Evolutionary conservation across 2,113 vertebrate species (phyloP).

Genomic region (Anthoscopus minutus): DNA sequence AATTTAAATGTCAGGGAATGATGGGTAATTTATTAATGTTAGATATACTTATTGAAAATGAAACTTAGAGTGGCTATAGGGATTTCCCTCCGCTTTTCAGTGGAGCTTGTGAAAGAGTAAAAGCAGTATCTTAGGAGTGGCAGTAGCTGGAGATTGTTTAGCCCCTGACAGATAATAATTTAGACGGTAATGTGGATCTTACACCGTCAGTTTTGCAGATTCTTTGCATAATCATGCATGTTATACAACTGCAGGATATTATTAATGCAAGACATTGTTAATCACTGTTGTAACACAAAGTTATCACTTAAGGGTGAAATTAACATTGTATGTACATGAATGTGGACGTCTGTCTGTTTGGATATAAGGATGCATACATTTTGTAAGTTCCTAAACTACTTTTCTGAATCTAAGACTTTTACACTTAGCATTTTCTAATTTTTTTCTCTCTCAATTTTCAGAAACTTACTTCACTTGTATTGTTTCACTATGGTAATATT

Average conservation of each 20-base stretch:
- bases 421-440: not conserved
- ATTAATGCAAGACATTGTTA: not conserved
- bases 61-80: not conserved
- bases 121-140: fast-evolving
- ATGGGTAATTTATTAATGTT: not conserved
- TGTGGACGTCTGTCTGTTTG: not conserved
- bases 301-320: not conserved
- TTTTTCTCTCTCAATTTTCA: not conserved
- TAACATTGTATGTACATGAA: not conserved
- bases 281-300: not conserved
- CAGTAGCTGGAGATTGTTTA: not conserved
- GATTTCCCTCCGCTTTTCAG: not conserved
- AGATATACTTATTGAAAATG: not conserved
- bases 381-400: not conserved
- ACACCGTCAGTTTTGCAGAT: not conserved
- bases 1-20: not conserved
- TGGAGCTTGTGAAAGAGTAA: not conserved
- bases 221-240: not conserved
- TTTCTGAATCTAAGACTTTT: not conserved
- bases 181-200: not conserved
- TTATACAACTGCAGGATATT: not conserved
- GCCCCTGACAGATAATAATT: not conserved
- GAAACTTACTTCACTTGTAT: not conserved
- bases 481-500: not conserved
- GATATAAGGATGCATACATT: not conserved